phyloP scores from a whole-genome alignment of 1,140 invertebrate genomes.

The Asbolus verrucosus region DNA sequence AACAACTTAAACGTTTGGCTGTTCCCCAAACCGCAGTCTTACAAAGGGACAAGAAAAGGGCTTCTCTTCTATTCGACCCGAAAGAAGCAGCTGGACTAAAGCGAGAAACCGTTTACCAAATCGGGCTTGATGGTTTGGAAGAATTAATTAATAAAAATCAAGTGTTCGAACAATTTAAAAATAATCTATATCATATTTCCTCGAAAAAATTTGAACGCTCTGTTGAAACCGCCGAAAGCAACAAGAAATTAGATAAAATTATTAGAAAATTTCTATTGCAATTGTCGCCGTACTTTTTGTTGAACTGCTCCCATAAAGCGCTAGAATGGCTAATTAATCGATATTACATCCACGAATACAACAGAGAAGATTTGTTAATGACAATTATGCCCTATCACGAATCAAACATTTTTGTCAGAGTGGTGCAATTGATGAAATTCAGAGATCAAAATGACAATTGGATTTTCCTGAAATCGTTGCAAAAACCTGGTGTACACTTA shows the following conservation, averaged over 20 bases:
- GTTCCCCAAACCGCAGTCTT: conserved; percentile 82
- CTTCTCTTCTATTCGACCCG: conserved; percentile 89
- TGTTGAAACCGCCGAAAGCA: conserved; percentile 79
- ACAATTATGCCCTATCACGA: conserved; percentile 92
- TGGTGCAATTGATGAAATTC: conserved; percentile 82
- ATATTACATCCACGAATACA: conserved; percentile 90
- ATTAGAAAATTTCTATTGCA: conserved; percentile 86
- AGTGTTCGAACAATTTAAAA: conserved; percentile 79
- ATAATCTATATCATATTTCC: conserved; percentile 80
- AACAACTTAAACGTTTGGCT: conserved; percentile 84
- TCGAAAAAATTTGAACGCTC: conserved; percentile 84
- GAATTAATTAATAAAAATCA: conserved; percentile 81
- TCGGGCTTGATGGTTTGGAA: conserved; percentile 86
- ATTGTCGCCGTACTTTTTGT: conserved; percentile 88
- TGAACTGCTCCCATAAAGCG: conserved; percentile 87
- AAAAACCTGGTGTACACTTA: conserved; percentile 80
- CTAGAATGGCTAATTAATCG: conserved; percentile 94
- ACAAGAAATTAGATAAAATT: conserved; percentile 79
- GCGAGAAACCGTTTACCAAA: conserved; percentile 83
- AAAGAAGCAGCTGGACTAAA: conserved; percentile 89
- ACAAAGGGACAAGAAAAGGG: conserved; percentile 75
- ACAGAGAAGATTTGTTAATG: conserved; percentile 82
- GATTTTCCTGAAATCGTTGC: conserved; percentile 81
- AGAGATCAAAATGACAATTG: conserved; percentile 74
- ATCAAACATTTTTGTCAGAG: conserved; percentile 86